Evolutionary conservation across 2,113 vertebrate species (phyloP), one percentile per base, ranked within the genome.

Genomic region (Notarius quadriscutis): DNA sequence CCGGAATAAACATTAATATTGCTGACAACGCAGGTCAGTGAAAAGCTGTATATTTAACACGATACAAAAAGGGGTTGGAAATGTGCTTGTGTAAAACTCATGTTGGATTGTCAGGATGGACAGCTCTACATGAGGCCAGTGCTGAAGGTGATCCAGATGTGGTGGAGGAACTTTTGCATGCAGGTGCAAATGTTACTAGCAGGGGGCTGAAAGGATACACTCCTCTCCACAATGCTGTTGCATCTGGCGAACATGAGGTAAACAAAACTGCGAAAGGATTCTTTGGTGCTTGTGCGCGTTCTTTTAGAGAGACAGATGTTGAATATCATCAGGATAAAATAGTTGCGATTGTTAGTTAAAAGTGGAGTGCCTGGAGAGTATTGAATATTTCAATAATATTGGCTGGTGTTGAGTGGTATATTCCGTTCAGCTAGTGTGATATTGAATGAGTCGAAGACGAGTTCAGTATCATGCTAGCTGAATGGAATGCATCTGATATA

Each of bases 81-180:
- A 75, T 18, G 25, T 55, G 71, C 1, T 55, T 69, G 48, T 74
- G 17, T 41, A 53, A 41, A 69, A 51, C 18, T 30, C 6, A 15
- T 82, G 84, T 81, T 12, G 57, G 41, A 25, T 81, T 91, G 9
- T 84, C 94, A 99, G 97, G 96, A 81, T 97, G 96, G 95, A 96
- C 96, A 15, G 94, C 97, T 84, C 93, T 98, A 88, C 97, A 98
- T 84, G 95, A 97, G 87, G 96, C 96, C 58, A 92, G 93, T 51
- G 86, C 0, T 0, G 2, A 17, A 2, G 96, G 96, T 53, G 91
- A 90, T 88, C 69, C 81, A 86, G 93, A 95, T 53, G 86, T 95
- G 79, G 94, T 96, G 27, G 78, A 92, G 86, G 95, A 96, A 85
- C 93, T 98, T 75, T 86, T 98, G 90, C 93, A 94, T 90, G 95